Conservation (phyloP, 2,113 vertebrate genomes). For the Naja naja region DNA sequence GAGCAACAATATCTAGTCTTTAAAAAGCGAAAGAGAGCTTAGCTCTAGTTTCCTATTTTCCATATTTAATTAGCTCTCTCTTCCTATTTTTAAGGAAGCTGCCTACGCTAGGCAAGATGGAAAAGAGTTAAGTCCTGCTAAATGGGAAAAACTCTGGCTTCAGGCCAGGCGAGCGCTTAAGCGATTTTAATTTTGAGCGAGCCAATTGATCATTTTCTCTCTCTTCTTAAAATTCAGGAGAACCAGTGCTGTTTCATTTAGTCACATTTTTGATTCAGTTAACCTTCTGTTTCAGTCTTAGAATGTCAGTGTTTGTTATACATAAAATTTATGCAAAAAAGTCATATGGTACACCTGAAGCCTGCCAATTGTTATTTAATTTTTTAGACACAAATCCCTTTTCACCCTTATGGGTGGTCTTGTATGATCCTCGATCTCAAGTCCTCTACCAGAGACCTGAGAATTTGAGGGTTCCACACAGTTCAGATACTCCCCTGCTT, state of each 20-base stretch:
- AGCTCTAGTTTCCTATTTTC: neutral
- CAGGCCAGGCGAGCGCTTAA: neutral
- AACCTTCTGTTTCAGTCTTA: neutral
- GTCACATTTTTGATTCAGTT: neutral
- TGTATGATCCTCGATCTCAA: too few species aligned
- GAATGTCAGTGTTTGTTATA: neutral
- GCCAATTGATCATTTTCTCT: neutral
- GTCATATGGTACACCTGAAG: neutral
- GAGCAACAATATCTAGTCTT: neutral
- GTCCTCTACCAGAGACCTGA: neutral
- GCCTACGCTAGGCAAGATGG: constrained; percentile 24
- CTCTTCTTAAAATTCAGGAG: neutral
- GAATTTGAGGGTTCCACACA: too few species aligned
- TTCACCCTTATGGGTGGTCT: neutral
- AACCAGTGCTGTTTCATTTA: neutral
- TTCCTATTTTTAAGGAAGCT: constrained; percentile 10
- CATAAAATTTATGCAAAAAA: neutral
- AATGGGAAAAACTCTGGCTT: neutral
- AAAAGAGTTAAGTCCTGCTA: constrained; percentile 10
- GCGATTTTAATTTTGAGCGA: neutral
- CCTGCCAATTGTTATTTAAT: neutral
- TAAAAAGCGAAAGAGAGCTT: neutral
- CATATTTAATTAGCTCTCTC: neutral
- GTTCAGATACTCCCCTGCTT: too few species aligned
- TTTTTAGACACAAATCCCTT: neutral